Percentiles rank a stretch among this genome's conserved stretches.
Conservation (phyloP, 2,888 invertebrate species). For the Prosapia bicincta region DNA sequence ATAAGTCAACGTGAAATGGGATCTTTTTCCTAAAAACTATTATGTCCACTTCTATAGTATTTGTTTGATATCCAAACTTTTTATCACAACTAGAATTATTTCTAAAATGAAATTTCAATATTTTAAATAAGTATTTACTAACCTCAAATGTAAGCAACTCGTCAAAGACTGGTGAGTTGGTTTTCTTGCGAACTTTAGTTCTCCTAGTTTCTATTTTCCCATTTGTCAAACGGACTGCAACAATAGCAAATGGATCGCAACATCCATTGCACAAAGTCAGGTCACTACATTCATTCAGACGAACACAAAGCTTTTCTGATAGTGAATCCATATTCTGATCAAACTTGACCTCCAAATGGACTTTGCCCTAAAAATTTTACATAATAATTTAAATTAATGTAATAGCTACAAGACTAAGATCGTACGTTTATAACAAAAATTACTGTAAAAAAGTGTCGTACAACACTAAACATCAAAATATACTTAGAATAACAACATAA, state of each 20-base stretch:
- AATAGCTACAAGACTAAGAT: background rate
- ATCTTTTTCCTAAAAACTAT: too few species aligned
- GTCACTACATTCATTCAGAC: conserved; percentile 81
- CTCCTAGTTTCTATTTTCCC: conserved; percentile 73
- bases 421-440: too few species aligned
- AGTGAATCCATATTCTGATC: conserved; percentile 44
- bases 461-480: too few species aligned
- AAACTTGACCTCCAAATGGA: conserved; percentile 74
- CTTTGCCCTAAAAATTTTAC: conserved; percentile 70
- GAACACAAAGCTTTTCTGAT: conserved; percentile 35
- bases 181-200: conserved; percentile 87
- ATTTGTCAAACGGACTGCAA: conserved; percentile 76
- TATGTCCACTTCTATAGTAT: too few species aligned
- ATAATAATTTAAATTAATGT: background rate
- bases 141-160: conserved; percentile 79
- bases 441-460: too few species aligned
- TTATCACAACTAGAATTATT: too few species aligned
- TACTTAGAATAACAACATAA: too few species aligned
- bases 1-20: too few species aligned
- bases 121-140: too few species aligned
- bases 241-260: conserved; percentile 86
- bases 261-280: conserved; percentile 85
- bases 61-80: too few species aligned
- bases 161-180: conserved; percentile 83
- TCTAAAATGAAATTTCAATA: too few species aligned